phyloP scores from a whole-genome alignment of 2,888 invertebrate species.

The Epirrhoe alternata region DNA sequence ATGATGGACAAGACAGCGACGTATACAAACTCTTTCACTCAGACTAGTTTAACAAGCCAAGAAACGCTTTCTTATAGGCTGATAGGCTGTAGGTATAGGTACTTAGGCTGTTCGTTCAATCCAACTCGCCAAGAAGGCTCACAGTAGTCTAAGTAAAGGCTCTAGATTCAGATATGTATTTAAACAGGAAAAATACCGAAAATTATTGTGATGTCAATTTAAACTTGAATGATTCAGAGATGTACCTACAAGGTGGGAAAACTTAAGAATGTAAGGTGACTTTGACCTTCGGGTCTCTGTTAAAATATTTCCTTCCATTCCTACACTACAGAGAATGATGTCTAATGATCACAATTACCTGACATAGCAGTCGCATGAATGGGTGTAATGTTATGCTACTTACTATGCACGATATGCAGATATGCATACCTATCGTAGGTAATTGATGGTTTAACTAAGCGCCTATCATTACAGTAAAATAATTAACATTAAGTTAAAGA shows the following conservation, averaged over 20 bases:
- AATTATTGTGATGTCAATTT: neutral
- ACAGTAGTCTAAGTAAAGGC: no score
- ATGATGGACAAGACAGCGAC: constrained; percentile 9
- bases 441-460: neutral
- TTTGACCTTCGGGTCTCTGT: neutral
- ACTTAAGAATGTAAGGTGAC: neutral
- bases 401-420: constrained; percentile 4
- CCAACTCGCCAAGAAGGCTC: neutral
- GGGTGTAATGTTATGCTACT: constrained; percentile 1
- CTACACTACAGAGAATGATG: neutral
- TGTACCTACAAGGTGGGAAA: neutral
- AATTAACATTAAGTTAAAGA: neutral
- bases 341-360: constrained; percentile 23
- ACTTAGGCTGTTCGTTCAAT: no score
- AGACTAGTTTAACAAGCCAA: neutral
- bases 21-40: neutral
- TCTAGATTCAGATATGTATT: no score
- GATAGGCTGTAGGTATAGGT: no score
- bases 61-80: neutral
- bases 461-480: neutral
- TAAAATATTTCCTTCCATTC: neutral
- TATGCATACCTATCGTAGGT: neutral
- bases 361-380: constrained; percentile 27
- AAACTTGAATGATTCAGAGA: neutral
- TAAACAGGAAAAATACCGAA: neutral